Conservation (phyloP, 1,140 invertebrate genomes). For the Halyomorpha halys region DNA sequence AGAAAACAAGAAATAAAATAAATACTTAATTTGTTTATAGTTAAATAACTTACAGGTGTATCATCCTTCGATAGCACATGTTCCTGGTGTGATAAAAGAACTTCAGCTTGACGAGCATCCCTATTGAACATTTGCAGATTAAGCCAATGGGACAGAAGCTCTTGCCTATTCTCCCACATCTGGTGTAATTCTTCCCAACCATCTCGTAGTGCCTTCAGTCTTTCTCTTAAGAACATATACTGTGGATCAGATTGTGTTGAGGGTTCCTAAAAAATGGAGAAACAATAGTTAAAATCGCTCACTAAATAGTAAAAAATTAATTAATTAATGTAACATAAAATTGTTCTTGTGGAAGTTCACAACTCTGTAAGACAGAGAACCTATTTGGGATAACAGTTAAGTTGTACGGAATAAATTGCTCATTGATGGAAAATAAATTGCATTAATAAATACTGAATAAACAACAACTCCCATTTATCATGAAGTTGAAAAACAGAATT, state of each 20-base stretch:
- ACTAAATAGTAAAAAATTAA: neutral
- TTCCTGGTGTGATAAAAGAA: slow-evolving; percentile 94
- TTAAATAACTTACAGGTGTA: slow-evolving; percentile 53
- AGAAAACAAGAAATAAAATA: no score
- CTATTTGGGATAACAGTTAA: no score
- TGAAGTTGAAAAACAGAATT: no score
- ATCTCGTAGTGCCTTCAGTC: slow-evolving; percentile 92
- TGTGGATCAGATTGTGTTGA: slow-evolving; percentile 88
- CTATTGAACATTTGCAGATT: slow-evolving; percentile 91
- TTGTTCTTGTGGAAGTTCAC: no score
- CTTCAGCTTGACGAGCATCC: slow-evolving; percentile 95
- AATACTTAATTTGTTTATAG: neutral
- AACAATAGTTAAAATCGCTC: neutral
- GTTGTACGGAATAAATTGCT: no score
- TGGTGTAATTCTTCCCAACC: slow-evolving; percentile 98
- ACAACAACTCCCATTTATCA: no score
- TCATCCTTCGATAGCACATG: slow-evolving; percentile 91
- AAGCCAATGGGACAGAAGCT: slow-evolving; percentile 85
- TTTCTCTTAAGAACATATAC: slow-evolving; percentile 96
- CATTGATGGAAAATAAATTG: no score
- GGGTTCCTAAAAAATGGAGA: slow-evolving; percentile 42
- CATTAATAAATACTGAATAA: no score
- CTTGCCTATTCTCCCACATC: slow-evolving; percentile 99
- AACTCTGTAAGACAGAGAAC: no score
- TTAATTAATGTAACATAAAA: no score